These are phyloP conservation scores for Drosophila neonasuta DNA, from an alignment of 2,888 invertebrate genomes.

Conservation along the genomic window DNA sequence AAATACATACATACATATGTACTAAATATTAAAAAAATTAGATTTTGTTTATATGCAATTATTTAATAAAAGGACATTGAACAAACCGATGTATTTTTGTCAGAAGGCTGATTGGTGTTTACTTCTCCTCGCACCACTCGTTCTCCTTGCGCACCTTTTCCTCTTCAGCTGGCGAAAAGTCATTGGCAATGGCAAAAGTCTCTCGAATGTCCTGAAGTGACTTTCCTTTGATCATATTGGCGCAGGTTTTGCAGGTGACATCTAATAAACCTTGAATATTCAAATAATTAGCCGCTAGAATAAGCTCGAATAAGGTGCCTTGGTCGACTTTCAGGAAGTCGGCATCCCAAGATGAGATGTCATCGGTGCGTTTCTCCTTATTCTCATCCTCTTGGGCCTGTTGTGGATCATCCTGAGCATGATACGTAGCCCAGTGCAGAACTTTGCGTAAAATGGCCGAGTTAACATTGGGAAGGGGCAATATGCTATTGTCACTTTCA, in stretches of 20 bases:
- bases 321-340: constrained; percentile 99
- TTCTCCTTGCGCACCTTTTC: constrained; percentile 98
- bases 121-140: constrained; percentile 87
- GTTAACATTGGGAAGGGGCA: constrained; percentile 98
- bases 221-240: constrained; percentile 99
- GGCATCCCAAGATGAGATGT: constrained; percentile 99
- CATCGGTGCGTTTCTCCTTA: constrained; percentile 98
- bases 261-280: constrained; percentile 97
- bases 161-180: constrained; percentile 97
- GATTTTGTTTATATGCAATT: not conserved
- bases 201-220: constrained; percentile 98
- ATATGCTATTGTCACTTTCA: constrained; percentile 95
- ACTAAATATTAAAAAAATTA: not conserved
- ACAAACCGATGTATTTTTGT: not conserved
- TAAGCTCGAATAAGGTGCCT: constrained; percentile 97
- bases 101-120: constrained; percentile 9
- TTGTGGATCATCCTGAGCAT: constrained; percentile 95
- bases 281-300: constrained; percentile 97
- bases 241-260: constrained; percentile 99
- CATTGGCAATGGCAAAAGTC: constrained; percentile 98
- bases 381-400: constrained; percentile 98
- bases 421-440: constrained; percentile 95
- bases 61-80: not conserved
- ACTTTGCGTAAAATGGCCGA: constrained; percentile 98
- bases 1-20: not conserved